These are phyloP conservation scores for Polypterus senegalus DNA, from an alignment of 2,113 vertebrate genomes.

Conservation along the genomic window DNA sequence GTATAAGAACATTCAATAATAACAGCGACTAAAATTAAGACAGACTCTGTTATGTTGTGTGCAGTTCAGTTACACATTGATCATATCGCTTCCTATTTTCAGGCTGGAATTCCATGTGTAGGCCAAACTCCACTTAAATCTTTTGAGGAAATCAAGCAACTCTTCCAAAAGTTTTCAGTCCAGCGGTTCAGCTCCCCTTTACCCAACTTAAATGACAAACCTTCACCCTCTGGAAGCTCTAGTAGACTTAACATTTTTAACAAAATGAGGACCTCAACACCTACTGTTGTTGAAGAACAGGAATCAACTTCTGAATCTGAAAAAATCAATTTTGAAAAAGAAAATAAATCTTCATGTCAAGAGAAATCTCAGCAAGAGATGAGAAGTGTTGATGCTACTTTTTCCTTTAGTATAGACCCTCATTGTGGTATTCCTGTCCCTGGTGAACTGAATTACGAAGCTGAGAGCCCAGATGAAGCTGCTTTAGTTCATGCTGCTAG, in stretches of 20 bases:
- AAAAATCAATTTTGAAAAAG: neutral
- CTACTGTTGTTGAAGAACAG: constrained; percentile 13
- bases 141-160: constrained; percentile 69
- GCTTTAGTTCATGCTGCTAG: constrained; percentile 55
- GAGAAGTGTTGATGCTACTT: neutral
- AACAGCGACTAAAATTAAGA: no score
- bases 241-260: constrained; percentile 46
- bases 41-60: no score
- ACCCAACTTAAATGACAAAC: constrained; percentile 31
- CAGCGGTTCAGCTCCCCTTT: constrained; percentile 43
- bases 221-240: constrained; percentile 35
- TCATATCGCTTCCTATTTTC: constrained; percentile 4
- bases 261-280: constrained; percentile 40
- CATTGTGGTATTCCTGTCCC: neutral
- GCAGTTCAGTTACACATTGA: no score
- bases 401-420: neutral
- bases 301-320: constrained; percentile 19
- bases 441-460: constrained; percentile 50
- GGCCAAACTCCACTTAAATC: constrained; percentile 53
- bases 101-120: constrained; percentile 52
- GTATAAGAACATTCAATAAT: no score
- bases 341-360: constrained; percentile 1
- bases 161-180: constrained; percentile 69
- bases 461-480: constrained; percentile 58
- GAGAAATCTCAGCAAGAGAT: neutral